Conservation (phyloP, 2,797 vertebrate species). For the Octomys mimax region DNA sequence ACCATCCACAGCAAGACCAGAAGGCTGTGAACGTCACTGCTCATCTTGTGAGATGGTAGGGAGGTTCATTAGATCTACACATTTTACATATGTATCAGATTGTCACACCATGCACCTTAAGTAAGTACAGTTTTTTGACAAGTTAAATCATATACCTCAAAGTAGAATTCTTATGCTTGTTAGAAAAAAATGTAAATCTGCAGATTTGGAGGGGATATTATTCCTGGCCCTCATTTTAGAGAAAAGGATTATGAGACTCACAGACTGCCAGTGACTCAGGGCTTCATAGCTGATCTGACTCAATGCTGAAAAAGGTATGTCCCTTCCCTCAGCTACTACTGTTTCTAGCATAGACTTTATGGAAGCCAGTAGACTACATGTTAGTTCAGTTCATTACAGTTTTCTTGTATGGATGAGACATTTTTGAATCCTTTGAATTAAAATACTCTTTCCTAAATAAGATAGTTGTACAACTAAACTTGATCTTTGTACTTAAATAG, state of each 20-base stretch:
- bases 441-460: constrained; percentile 56
- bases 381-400: background rate
- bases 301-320: background rate
- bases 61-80: background rate
- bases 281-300: background rate
- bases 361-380: constrained; percentile 10
- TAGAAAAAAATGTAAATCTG: background rate
- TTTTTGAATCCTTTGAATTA: constrained; percentile 69
- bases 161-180: background rate
- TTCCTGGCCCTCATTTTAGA: background rate
- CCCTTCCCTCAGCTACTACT: background rate
- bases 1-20: no score
- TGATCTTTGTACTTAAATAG: constrained; percentile 73
- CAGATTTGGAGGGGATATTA: background rate
- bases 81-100: background rate
- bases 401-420: constrained; percentile 59
- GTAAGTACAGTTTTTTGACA: background rate
- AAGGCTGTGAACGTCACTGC: background rate
- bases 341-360: constrained; percentile 52
- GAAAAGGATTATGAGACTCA: background rate
- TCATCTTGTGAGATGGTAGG: background rate
- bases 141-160: background rate
- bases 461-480: constrained; percentile 65
- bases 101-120: background rate
- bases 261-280: background rate